A percentile compares a stretch with the other conserved stretches of the same genome.
Conservation (phyloP, 2,113 vertebrate genomes). For the Pelecanus crispus region DNA sequence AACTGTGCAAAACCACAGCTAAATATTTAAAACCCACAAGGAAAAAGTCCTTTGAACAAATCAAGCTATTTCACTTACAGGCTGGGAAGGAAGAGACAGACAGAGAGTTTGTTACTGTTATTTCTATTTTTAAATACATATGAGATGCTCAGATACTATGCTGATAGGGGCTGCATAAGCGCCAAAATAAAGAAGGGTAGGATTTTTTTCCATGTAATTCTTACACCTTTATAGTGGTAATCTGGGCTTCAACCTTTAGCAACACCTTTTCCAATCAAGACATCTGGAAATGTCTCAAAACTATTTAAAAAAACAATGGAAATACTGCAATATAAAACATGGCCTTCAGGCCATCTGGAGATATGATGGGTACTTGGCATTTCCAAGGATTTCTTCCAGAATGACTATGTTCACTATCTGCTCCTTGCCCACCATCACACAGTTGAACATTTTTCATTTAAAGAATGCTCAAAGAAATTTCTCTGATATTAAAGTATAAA, state of each 20-base stretch:
- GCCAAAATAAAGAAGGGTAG: background rate
- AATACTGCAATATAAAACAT: background rate
- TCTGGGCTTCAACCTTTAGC: background rate
- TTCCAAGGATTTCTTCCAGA: background rate
- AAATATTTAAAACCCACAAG: slow-evolving; percentile 43
- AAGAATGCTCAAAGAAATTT: background rate
- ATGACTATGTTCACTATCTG: background rate
- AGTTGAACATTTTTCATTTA: background rate
- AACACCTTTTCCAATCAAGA: background rate
- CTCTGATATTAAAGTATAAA: background rate
- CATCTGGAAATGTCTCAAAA: background rate
- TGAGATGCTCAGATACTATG: background rate
- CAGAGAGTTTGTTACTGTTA: slow-evolving; percentile 13
- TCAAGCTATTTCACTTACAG: slow-evolving; percentile 13
- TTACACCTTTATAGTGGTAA: background rate
- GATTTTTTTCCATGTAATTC: background rate
- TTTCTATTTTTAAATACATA: slow-evolving; percentile 50
- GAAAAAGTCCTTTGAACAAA: slow-evolving; percentile 33
- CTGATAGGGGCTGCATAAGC: background rate
- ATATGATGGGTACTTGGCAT: background rate
- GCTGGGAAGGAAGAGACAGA: slow-evolving; percentile 24
- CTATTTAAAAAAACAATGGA: background rate
- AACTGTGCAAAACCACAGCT: slow-evolving; percentile 40
- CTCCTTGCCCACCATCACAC: background rate
- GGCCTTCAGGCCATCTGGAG: background rate